Evolutionary conservation across 2,113 vertebrate species (phyloP).

Genomic region (Pogonocichla stellata): DNA sequence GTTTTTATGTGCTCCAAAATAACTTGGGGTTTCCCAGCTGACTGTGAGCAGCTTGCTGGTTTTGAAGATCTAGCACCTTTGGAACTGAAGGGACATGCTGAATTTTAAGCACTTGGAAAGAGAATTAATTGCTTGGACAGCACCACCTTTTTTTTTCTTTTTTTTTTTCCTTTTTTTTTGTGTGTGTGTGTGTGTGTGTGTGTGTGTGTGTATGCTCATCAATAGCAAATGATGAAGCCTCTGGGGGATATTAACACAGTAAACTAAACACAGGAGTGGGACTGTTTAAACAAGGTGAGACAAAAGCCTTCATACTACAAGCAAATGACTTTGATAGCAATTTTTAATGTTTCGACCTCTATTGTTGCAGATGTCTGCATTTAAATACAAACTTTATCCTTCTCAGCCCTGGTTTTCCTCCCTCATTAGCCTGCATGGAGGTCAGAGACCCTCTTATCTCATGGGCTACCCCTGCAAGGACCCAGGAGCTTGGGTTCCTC

Average conservation of each 20-base stretch:
- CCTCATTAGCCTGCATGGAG: not conserved
- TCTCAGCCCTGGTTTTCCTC: not conserved
- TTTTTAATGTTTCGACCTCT: not conserved
- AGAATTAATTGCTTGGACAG: constrained; percentile 44
- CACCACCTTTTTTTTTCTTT: constrained; percentile 2
- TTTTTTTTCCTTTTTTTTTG: not conserved
- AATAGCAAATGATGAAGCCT: constrained; percentile 60
- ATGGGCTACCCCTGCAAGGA: not conserved
- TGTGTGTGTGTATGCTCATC: constrained; percentile 2
- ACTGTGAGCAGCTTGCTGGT: constrained; percentile 60
- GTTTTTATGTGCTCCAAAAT: constrained; percentile 51
- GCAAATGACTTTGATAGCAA: constrained; percentile 7
- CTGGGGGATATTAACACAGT: constrained; percentile 40
- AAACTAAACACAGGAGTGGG: constrained; percentile 49
- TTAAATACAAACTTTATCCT: constrained; percentile 15
- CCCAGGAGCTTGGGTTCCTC: not conserved
- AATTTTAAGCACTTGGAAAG: constrained; percentile 46
- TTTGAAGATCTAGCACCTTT: constrained; percentile 67
- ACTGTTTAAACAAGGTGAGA: constrained; percentile 46
- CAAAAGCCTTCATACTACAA: not conserved
- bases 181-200: no score
- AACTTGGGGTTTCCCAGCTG: constrained; percentile 43
- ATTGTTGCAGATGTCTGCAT: not conserved
- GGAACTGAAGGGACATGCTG: constrained; percentile 53
- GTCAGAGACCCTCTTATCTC: not conserved